These are phyloP conservation scores for Xestia c-nigrum DNA, from an alignment of 2,888 invertebrate genomes.

Conservation along the genomic window DNA sequence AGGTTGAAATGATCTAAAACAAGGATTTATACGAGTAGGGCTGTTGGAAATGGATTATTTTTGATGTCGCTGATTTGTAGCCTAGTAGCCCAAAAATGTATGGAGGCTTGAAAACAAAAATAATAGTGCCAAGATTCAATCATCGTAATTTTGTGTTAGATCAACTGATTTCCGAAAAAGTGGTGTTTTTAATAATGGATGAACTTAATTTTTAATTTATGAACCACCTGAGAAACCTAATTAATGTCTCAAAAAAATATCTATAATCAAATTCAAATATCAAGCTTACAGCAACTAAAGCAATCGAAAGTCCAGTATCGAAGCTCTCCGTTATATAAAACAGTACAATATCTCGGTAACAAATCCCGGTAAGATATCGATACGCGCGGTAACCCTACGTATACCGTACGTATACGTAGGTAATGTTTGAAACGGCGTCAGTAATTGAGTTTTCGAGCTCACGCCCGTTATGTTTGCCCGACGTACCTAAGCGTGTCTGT, in stretches of 20 bases:
- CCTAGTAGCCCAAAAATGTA: too few species aligned
- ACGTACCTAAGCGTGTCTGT: slow-evolving; percentile 66
- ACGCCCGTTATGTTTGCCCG: slow-evolving; percentile 71
- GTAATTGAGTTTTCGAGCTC: slow-evolving; percentile 78
- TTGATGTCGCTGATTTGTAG: neutral
- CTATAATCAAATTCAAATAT: neutral
- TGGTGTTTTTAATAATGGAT: neutral
- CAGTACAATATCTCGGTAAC: neutral
- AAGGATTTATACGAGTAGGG: slow-evolving; percentile 28
- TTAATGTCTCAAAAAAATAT: too few species aligned
- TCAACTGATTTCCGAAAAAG: neutral
- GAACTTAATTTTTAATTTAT: neutral
- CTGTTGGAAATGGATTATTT: slow-evolving; percentile 16
- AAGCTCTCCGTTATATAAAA: too few species aligned
- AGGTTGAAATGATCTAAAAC: slow-evolving; percentile 39
- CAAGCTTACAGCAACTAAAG: neutral
- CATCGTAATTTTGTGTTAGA: neutral
- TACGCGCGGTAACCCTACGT: slow-evolving; percentile 49
- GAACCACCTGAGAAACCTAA: too few species aligned
- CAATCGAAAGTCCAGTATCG: neutral
- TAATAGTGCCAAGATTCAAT: neutral
- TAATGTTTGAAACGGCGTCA: slow-evolving; percentile 70
- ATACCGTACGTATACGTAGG: slow-evolving; percentile 46
- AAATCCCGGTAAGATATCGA: slow-evolving; percentile 46
- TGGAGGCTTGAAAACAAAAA: too few species aligned